Conservation (phyloP, 1,140 invertebrate genomes). For the Drosophila willistoni region DNA sequence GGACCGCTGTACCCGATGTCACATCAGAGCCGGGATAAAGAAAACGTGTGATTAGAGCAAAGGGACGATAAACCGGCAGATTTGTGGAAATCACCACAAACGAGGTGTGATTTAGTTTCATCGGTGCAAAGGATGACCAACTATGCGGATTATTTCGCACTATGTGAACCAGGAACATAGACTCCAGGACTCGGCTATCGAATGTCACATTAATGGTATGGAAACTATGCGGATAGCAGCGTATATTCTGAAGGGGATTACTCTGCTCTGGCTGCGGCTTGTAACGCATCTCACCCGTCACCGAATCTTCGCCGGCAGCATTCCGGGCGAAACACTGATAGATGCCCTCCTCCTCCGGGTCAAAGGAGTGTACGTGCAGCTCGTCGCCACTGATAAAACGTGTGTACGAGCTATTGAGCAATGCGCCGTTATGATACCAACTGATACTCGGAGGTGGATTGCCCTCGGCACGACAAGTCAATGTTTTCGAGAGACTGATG, state of each 20-base stretch:
- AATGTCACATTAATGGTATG: constrained; percentile 80
- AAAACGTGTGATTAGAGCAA: constrained; percentile 73
- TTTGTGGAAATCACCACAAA: constrained; percentile 74
- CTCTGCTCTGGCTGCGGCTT: constrained; percentile 55
- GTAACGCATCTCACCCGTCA: constrained; percentile 69
- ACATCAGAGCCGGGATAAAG: constrained; percentile 69
- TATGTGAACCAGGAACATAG: constrained; percentile 77
- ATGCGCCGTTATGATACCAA: constrained; percentile 77
- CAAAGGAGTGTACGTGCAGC: constrained; percentile 74
- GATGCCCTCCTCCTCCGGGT: constrained; percentile 77
- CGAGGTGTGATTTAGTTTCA: constrained; percentile 76
- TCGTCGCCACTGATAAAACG: constrained; percentile 75
- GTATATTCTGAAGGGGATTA: constrained; percentile 74
- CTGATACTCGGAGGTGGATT: constrained; percentile 68
- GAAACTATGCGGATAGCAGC: constrained; percentile 80
- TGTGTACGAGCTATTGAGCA: constrained; percentile 74
- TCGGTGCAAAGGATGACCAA: constrained; percentile 68
- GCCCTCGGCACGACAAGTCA: constrained; percentile 67
- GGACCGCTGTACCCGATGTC: constrained; percentile 36
- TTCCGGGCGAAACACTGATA: constrained; percentile 82
- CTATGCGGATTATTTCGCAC: constrained; percentile 74
- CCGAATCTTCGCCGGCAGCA: constrained; percentile 73
- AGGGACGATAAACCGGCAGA: constrained; percentile 73
- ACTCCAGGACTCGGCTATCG: constrained; percentile 64
- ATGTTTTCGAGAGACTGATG: constrained; percentile 61